Evolutionary conservation across 1,140 invertebrate genomes (phyloP).

Genomic region (Nomia melanderi): DNA sequence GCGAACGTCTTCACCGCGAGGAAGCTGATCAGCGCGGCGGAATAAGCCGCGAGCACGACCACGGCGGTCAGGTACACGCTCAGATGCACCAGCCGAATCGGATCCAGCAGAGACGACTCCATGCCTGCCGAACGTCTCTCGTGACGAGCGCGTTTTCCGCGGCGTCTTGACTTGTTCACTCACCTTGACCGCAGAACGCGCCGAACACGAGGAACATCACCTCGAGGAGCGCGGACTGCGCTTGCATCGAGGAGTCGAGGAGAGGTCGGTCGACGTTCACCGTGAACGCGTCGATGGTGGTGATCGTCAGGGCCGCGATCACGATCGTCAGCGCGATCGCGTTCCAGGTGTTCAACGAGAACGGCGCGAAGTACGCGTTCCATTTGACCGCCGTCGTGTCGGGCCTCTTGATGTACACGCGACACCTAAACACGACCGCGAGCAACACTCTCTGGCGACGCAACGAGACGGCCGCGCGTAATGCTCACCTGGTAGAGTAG

Average conservation of each 20-base stretch:
- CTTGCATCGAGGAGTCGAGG: too few relatives aligned
- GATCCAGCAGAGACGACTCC: slow-evolving; percentile 64
- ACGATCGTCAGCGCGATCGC: slow-evolving; percentile 63
- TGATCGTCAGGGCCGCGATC: slow-evolving; percentile 30
- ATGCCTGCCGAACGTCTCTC: slow-evolving; percentile 62
- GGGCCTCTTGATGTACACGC: slow-evolving; percentile 75
- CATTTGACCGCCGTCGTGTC: slow-evolving; percentile 71
- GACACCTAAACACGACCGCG: slow-evolving; percentile 56
- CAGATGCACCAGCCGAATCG: slow-evolving; percentile 73
- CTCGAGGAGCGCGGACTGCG: slow-evolving; percentile 59
- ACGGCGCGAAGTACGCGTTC: slow-evolving; percentile 75
- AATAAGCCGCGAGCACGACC: slow-evolving; percentile 77
- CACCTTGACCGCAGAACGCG: slow-evolving; percentile 75
- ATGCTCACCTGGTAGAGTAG: slow-evolving; percentile 72
- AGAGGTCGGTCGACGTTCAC: too few relatives aligned
- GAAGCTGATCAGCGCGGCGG: slow-evolving; percentile 78
- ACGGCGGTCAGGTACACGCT: slow-evolving; percentile 74
- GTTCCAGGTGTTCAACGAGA: slow-evolving; percentile 71
- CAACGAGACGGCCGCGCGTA: too few relatives aligned
- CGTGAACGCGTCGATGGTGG: slow-evolving; percentile 20
- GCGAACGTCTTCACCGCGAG: slow-evolving; percentile 74
- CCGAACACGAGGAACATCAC: slow-evolving; percentile 71
- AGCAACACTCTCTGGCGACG: too few relatives aligned
- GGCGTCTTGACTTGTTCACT: too few relatives aligned
- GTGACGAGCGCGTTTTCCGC: background rate